These are phyloP conservation scores for Oreortyx pictus DNA, from an alignment of 2,797 vertebrate genomes.

Conservation along the genomic window DNA sequence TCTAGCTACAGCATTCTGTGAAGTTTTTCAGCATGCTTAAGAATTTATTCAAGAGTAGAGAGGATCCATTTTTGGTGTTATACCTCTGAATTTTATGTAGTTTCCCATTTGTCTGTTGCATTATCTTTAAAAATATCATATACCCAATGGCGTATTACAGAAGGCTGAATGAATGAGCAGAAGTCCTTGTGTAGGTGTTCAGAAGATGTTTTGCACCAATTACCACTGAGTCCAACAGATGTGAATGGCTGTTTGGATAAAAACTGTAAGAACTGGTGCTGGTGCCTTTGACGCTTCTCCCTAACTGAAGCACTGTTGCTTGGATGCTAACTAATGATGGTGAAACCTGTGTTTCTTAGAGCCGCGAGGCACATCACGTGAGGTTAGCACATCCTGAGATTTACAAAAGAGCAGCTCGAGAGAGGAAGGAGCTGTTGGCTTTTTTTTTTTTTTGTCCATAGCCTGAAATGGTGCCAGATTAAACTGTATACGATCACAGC, in stretches of 20 bases:
- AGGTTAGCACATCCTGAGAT: not conserved
- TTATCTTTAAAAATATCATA: not conserved
- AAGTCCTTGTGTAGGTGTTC: not conserved
- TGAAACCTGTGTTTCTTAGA: not conserved
- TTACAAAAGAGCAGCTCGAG: not conserved
- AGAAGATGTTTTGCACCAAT: not conserved
- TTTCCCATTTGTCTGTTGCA: not conserved
- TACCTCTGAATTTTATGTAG: not conserved
- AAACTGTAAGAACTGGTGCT: not conserved
- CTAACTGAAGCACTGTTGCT: not conserved
- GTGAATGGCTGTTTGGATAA: not conserved
- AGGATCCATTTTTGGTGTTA: not conserved
- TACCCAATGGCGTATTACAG: not conserved
- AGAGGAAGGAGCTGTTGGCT: not conserved
- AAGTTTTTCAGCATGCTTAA: not conserved
- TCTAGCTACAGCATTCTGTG: not conserved
- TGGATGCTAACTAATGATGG: not conserved
- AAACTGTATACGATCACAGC: not conserved
- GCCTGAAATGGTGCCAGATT: not conserved
- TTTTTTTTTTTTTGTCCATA: not conserved
- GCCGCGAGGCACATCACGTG: fast-evolving
- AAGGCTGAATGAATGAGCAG: not conserved
- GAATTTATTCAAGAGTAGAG: not conserved
- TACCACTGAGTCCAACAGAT: not conserved
- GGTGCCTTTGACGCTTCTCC: not conserved